Evolutionary conservation across 2,113 vertebrate genomes (phyloP), one percentile per base, ranked within the genome.

Genomic region (Crotalus tigris): DNA sequence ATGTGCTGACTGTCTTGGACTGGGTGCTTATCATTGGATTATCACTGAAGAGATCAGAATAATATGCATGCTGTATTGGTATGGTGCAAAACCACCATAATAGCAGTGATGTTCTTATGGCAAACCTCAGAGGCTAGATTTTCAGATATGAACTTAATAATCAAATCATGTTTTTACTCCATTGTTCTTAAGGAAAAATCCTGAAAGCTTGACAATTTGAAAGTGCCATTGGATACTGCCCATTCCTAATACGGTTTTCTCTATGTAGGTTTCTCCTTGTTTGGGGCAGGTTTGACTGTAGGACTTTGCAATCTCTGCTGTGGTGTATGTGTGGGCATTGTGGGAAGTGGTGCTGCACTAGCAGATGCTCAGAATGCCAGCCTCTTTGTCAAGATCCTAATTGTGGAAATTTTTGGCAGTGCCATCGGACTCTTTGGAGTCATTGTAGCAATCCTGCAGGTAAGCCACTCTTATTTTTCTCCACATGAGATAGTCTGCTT

Each of bases 281-380:
- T 99, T 92, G 99, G 99, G 21, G 99, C 99, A 46, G 99, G 99
- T 86, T 98, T 99, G 93, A 99, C 99, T 0, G 99, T 99, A 94
- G 99, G 99, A 87, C 98, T 99, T 64, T 99, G 99, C 93, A 99
- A 99, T 97, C 99, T 99, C 92, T 99, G 99, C 98, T 99, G 99
- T 93, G 99, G 99, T 51, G 99, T 99, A 96, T 99, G 99, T 1
- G 99, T 99, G 88, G 99, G 99, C 94, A 99, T 99, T 0, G 99
- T 99, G 96, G 99, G 99, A 96, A 99, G 99, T 51, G 99, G 99
- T 87, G 99, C 99, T 1, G 99, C 99, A 61, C 93, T 99, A 95
- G 99, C 99, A 1, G 99, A 99, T 58, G 99, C 99, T 29, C 99
- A 99, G 97, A 99, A 99, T 5, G 97, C 98, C 95, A 99, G 98